Evolutionary conservation across 2,888 invertebrate genomes (phyloP).

Genomic region (Notocelia uddmanniana): DNA sequence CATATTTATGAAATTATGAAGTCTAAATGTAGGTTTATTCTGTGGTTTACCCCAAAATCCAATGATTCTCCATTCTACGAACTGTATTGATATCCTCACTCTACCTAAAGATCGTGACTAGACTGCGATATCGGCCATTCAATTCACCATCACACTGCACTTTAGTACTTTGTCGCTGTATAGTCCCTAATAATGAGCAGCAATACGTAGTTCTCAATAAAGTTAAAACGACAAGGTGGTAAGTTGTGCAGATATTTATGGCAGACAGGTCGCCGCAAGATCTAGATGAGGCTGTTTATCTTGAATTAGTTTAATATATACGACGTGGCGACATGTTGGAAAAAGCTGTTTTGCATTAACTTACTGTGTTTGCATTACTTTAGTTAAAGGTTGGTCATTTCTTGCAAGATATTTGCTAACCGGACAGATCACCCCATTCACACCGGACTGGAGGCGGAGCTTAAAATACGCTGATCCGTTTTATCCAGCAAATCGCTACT

Average conservation of each 20-base stretch:
- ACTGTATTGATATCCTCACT: slow-evolving; percentile 13
- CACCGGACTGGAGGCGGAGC: too few species aligned
- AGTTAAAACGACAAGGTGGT: background rate
- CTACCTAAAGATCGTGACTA: slow-evolving; percentile 17
- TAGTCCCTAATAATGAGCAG: background rate
- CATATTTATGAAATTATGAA: too few species aligned
- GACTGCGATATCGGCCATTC: slow-evolving; percentile 20
- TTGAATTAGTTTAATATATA: slow-evolving; percentile 23
- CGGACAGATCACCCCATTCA: too few species aligned
- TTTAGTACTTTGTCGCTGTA: slow-evolving; percentile 5
- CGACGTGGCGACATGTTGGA: slow-evolving; percentile 13
- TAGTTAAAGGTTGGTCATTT: slow-evolving; percentile 3
- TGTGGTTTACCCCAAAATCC: background rate
- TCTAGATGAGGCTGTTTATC: slow-evolving; percentile 33
- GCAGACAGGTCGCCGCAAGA: slow-evolving; percentile 18
- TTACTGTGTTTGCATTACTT: slow-evolving; percentile 26
- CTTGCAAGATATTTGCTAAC: background rate
- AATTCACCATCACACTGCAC: background rate
- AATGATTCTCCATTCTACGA: slow-evolving; percentile 5
- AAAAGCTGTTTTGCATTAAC: slow-evolving; percentile 30
- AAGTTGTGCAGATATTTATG: background rate
- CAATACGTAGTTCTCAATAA: background rate
- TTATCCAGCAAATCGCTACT: too few species aligned
- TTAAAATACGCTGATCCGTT: too few species aligned
- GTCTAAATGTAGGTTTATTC: background rate